These are phyloP conservation scores for Eurystomus gularis DNA, from an alignment of 2,113 vertebrate genomes.

Conservation along the genomic window DNA sequence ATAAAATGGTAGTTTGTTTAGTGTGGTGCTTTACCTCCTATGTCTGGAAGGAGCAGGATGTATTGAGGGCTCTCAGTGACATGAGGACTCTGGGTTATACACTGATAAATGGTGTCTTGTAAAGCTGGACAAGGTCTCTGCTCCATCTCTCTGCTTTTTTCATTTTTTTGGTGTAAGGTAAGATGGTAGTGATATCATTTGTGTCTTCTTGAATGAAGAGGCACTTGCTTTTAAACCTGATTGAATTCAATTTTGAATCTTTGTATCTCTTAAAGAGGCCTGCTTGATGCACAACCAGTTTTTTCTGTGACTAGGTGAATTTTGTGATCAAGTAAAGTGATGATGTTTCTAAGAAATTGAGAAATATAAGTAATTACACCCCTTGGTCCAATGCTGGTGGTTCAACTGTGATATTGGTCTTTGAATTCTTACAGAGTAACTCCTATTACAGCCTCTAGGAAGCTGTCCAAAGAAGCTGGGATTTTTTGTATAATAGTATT, in stretches of 20 bases:
- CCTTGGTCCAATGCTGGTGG: neutral
- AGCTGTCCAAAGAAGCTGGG: neutral
- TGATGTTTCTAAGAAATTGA: neutral
- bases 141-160: neutral
- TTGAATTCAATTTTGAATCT: neutral
- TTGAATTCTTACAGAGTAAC: neutral
- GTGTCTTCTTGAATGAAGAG: neutral
- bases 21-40: neutral
- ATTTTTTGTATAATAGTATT: neutral
- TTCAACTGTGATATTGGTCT: neutral
- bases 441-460: neutral
- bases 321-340: neutral
- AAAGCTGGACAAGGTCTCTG: neutral
- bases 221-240: neutral
- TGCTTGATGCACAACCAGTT: neutral
- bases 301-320: neutral
- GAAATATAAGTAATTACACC: neutral
- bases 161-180: neutral
- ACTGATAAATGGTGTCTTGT: neutral
- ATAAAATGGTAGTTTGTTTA: neutral
- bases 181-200: neutral
- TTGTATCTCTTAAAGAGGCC: neutral
- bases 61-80: neutral
- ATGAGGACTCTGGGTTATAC: neutral
- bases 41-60: neutral